phyloP scores from a whole-genome alignment of 2,113 vertebrate species.

The Myodes glareolus region DNA sequence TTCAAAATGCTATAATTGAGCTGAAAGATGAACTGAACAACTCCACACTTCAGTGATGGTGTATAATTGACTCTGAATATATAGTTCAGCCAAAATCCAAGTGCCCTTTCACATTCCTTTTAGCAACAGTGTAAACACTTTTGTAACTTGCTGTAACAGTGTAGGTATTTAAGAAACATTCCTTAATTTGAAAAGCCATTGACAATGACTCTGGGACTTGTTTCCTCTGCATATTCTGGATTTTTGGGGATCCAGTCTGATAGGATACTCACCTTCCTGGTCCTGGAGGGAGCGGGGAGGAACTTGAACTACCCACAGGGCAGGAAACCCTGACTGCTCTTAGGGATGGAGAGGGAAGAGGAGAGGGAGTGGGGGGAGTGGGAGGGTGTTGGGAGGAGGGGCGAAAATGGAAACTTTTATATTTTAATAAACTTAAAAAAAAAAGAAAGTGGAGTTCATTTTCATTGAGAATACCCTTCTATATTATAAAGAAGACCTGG shows the following conservation, averaged over 20 bases:
- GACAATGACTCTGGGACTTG: no score
- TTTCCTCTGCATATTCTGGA: no score
- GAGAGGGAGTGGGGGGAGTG: no score
- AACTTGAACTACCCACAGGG: no score
- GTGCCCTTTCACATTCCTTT: neutral
- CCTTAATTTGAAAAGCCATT: neutral
- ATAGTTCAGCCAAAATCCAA: neutral
- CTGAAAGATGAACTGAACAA: constrained; percentile 97
- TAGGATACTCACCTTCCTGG: no score
- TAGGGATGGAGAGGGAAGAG: no score
- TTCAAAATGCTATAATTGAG: constrained; percentile 97
- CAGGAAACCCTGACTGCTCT: no score
- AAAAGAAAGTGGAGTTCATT: neutral
- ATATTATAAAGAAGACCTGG: neutral
- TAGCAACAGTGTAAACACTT: neutral
- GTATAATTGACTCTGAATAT: neutral
- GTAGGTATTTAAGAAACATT: neutral
- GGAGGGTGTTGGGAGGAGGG: no score
- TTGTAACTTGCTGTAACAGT: neutral
- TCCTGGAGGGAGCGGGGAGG: no score
- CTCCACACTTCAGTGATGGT: constrained; percentile 94
- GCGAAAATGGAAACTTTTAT: no score
- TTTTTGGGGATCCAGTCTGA: no score
- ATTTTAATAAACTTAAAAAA: no score
- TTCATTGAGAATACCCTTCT: neutral